Conservation (phyloP, 2,113 vertebrate genomes). For the Scatophagus argus region DNA sequence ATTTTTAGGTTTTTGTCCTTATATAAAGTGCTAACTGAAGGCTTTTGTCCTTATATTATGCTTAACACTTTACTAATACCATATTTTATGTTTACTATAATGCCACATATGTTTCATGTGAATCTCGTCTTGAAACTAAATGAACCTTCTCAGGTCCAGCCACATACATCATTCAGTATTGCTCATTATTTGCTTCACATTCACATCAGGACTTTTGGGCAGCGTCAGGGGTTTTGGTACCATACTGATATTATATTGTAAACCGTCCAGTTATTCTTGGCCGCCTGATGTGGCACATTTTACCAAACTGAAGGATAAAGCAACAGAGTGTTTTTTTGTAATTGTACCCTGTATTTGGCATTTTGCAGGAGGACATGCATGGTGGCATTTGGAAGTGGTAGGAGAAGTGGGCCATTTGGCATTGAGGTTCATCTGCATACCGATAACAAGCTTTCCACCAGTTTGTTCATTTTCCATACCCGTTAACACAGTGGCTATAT, state of each 20-base stretch:
- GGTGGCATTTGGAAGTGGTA: slow-evolving; percentile 9
- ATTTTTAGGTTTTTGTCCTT: background rate
- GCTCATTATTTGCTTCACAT: too few species aligned
- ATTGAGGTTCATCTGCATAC: background rate
- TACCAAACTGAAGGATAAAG: background rate
- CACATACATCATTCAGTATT: background rate
- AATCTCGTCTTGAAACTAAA: background rate
- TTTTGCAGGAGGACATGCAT: slow-evolving; percentile 9
- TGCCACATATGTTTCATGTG: background rate
- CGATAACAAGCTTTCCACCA: slow-evolving; percentile 4
- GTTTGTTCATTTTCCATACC: slow-evolving; percentile 36
- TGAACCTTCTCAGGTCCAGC: background rate
- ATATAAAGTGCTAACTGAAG: too few species aligned
- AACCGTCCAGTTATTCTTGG: background rate
- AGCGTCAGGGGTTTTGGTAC: background rate
- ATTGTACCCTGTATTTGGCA: background rate
- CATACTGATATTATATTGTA: background rate
- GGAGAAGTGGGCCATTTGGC: slow-evolving; percentile 21
- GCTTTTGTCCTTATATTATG: background rate
- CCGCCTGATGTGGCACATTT: slow-evolving; percentile 2
- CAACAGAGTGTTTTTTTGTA: slow-evolving; percentile 12
- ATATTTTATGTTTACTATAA: background rate
- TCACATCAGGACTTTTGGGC: background rate
- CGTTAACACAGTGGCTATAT: slow-evolving; percentile 34
- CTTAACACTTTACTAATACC: too few species aligned